These are phyloP conservation scores for Onychorhynchus coronatus DNA, from an alignment of 2,113 vertebrate genomes.

Conservation along the genomic window DNA sequence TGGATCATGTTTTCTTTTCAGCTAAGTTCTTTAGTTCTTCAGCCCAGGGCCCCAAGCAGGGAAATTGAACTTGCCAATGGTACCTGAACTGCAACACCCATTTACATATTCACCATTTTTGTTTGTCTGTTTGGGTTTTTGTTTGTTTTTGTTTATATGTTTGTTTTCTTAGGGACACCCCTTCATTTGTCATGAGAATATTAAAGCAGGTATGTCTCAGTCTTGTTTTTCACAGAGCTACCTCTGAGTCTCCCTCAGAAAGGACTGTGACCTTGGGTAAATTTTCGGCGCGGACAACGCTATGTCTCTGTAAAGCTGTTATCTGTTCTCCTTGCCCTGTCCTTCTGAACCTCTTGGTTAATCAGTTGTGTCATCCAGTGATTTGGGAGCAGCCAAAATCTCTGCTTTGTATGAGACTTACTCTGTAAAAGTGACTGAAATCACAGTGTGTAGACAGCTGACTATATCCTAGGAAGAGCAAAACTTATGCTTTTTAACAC, in stretches of 20 bases:
- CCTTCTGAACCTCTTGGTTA: background rate
- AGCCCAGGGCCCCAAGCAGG: background rate
- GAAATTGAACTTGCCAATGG: background rate
- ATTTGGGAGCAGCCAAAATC: background rate
- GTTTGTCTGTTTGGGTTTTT: no score
- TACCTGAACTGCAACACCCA: background rate
- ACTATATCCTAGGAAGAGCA: background rate
- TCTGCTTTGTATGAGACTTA: background rate
- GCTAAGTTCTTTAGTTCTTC: background rate
- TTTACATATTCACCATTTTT: background rate
- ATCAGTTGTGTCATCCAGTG: background rate
- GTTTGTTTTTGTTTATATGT: background rate
- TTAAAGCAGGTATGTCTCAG: background rate
- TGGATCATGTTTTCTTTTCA: background rate
- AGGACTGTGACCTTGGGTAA: background rate
- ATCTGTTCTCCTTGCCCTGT: background rate
- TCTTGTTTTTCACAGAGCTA: background rate
- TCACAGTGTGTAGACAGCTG: background rate
- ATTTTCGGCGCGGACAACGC: background rate
- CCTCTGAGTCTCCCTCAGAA: background rate
- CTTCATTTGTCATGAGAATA: background rate
- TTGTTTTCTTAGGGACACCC: background rate
- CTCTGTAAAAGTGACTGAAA: background rate
- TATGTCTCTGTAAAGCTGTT: background rate
- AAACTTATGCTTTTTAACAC: constrained; percentile 13